These are phyloP conservation scores for Isurus oxyrinchus DNA, from an alignment of 2,113 vertebrate species.

Conservation along the genomic window DNA sequence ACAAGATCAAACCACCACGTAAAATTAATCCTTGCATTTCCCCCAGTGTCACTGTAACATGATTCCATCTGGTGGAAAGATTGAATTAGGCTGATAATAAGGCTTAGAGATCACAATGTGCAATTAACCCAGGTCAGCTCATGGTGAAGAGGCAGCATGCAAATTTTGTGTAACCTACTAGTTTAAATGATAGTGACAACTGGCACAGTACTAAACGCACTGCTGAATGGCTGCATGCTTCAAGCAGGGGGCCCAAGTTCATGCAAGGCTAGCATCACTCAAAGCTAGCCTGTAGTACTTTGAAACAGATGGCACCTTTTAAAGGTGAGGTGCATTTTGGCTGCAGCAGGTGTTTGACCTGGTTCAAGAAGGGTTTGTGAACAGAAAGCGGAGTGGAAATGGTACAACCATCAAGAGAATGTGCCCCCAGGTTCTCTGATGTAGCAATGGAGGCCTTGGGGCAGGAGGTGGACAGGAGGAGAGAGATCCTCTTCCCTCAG, in stretches of 20 bases:
- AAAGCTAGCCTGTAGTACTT: not conserved
- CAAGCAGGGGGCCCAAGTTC: too few relatives aligned
- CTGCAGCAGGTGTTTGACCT: not conserved
- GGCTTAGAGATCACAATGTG: not conserved
- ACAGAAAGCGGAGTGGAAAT: not conserved
- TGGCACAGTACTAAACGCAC: not conserved
- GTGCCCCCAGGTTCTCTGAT: not conserved
- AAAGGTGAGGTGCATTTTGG: not conserved
- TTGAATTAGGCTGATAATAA: not conserved
- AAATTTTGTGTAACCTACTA: not conserved
- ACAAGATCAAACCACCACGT: not conserved
- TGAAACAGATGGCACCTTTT: not conserved
- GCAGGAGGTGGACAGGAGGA: not conserved
- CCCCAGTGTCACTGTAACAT: not conserved
- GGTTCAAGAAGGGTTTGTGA: too few relatives aligned
- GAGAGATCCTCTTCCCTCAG: not conserved
- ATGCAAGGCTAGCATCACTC: not conserved
- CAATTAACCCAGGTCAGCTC: not conserved
- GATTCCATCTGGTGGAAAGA: not conserved
- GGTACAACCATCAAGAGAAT: not conserved
- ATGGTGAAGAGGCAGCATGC: not conserved
- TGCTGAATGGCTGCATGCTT: too few relatives aligned
- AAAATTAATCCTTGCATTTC: not conserved
- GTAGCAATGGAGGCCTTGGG: not conserved
- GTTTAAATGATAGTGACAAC: not conserved